Conservation (phyloP, 2,113 vertebrate species). For the Actinemys pallida region DNA sequence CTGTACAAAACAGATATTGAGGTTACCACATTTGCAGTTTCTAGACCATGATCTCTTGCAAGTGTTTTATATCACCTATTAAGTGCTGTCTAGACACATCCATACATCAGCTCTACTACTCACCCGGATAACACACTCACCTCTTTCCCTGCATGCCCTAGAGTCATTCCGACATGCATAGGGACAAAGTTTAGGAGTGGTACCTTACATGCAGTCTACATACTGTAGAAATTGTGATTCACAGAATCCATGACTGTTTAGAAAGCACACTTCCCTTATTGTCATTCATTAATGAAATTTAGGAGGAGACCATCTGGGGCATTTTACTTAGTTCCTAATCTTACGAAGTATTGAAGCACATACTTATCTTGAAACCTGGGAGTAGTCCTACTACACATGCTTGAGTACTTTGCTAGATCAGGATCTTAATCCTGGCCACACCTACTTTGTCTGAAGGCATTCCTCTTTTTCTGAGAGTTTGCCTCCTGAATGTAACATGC, state of each 20-base stretch:
- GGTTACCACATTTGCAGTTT: rapidly evolving
- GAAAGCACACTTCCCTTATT: background rate
- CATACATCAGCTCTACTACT: background rate
- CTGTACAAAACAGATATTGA: background rate
- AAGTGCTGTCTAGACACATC: background rate
- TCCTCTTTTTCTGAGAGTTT: background rate
- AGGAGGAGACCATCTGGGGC: rapidly evolving
- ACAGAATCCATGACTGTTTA: background rate
- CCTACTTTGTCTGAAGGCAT: background rate
- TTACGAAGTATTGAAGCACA: rapidly evolving
- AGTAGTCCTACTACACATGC: background rate
- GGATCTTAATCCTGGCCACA: rapidly evolving
- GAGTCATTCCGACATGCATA: rapidly evolving
- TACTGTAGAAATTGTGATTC: background rate
- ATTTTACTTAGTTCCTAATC: background rate
- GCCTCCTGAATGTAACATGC: rapidly evolving
- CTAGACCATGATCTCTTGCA: background rate
- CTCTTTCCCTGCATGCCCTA: rapidly evolving
- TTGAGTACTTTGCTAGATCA: background rate
- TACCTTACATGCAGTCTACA: rapidly evolving
- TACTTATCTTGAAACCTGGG: background rate
- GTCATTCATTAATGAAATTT: rapidly evolving
- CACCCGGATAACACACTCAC: background rate
- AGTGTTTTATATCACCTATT: background rate
- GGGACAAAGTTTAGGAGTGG: background rate